Evolutionary conservation across 2,888 invertebrate genomes (phyloP), one percentile per base, ranked within the genome.

Genomic region (Lysandra bellargus): DNA sequence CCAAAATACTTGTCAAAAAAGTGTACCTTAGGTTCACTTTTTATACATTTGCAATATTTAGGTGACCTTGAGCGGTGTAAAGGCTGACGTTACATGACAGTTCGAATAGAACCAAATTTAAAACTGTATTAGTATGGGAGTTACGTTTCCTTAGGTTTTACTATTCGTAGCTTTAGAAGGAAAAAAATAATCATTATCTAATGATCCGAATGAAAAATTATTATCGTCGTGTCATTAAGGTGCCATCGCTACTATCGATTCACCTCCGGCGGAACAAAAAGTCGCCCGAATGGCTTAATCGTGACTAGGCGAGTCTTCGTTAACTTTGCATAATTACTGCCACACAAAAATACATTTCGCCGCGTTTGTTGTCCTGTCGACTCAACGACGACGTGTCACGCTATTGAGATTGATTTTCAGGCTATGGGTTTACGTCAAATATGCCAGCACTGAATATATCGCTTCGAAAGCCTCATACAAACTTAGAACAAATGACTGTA

Each of bases 241-340:
- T 79, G 78, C 74, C 80, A 53, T n/a, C 9, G 74, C 30, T 74
- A 57, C 72, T 60, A 78, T 79, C 77, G 69, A 79, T 79, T 79
- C 81, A 30, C 69, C 78, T 80, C 80, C 75, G 73, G 78, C 73
- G 81, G 80, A 80, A 80, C 78, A 74, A 82, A 82, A 81, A 81
- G 79, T 80, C 60, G 77, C 37, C 83, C 83, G 83, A 87, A 87
- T 85, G 81, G 85, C 87, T 85, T 87, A 87, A 88, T 89, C 89
- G 88, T 89, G 88, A 87, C 87, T 86, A 82, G 84, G 82, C 84
- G 83, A 83, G 87, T 88, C 85, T 79, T 89, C 86, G 86, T 85
- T 86, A 86, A 81, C 81, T 84, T 83, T 83, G 81, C 82, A 83
- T 84, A 84, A 84, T 84, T 83, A 83, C 82, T 82, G 80, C 82